phyloP scores from a whole-genome alignment of 2,797 vertebrate genomes.

The Muraenolepis orangiensis region DNA sequence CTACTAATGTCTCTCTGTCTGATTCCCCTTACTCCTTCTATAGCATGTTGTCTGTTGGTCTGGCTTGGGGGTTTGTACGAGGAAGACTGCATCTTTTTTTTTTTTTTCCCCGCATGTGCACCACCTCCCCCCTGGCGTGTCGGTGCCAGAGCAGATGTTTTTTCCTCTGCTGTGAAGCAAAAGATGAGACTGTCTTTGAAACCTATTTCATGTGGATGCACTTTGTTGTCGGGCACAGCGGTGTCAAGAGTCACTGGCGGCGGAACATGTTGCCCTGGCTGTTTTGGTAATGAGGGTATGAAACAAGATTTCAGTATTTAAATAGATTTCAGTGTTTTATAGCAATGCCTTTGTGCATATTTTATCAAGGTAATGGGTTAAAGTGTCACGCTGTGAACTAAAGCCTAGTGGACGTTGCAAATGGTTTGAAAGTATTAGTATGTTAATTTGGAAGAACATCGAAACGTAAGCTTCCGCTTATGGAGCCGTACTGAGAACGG shows the following conservation, averaged over 20 bases:
- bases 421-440: not conserved
- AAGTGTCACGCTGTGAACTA: not conserved
- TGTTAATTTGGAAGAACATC: not conserved
- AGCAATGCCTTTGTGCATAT: not conserved
- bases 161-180: conserved; percentile 29
- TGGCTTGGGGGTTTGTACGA: conserved; percentile 28
- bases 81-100: conserved; percentile 18
- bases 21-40: conserved; percentile 18
- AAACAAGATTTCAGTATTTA: not conserved
- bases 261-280: not conserved
- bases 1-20: conserved; percentile 18
- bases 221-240: conserved; percentile 6
- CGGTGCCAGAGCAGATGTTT: conserved; percentile 46
- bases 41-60: conserved; percentile 25
- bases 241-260: not conserved
- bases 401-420: not conserved
- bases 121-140: conserved; percentile 7
- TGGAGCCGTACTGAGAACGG: not conserved
- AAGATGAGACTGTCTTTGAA: conserved; percentile 30
- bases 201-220: conserved; percentile 22
- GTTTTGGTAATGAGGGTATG: not conserved
- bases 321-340: not conserved
- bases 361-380: not conserved
- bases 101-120: too few relatives aligned
- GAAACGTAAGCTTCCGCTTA: not conserved